Percentiles rank a stretch among this genome's conserved stretches.
Conservation (phyloP, 2,797 vertebrate species). For the Orestias chungarensis region DNA sequence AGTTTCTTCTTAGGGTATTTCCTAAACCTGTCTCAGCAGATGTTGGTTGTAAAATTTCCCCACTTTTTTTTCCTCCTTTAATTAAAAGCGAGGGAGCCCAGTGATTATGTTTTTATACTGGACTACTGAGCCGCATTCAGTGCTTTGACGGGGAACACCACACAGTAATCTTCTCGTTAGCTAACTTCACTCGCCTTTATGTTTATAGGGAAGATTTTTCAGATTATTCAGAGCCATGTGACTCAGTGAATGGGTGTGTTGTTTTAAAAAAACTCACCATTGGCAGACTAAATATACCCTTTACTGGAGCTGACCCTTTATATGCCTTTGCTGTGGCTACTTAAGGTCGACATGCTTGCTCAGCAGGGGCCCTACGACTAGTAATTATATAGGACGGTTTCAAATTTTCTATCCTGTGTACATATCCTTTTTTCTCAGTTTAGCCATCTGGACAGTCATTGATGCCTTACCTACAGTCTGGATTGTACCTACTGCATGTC, state of each 20-base stretch:
- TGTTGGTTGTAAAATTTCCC: constrained; percentile 56
- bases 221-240: constrained; percentile 65
- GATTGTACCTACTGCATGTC: constrained; percentile 7
- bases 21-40: constrained; percentile 39
- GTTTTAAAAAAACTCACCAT: constrained; percentile 76
- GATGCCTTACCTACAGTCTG: constrained; percentile 47
- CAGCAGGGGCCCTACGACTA: constrained; percentile 67
- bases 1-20: constrained; percentile 15
- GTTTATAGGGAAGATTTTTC: constrained; percentile 72
- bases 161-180: constrained; percentile 54
- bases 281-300: constrained; percentile 82
- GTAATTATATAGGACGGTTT: constrained; percentile 80
- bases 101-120: constrained; percentile 72
- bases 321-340: constrained; percentile 84
- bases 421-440: constrained; percentile 64
- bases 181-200: constrained; percentile 48
- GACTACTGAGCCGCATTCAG: constrained; percentile 50
- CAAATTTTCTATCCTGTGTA: constrained; percentile 76
- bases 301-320: constrained; percentile 82
- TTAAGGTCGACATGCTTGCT: constrained; percentile 76
- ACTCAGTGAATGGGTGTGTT: constrained; percentile 73
- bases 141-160: constrained; percentile 52
- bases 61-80: constrained; percentile 45
- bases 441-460: constrained; percentile 53
- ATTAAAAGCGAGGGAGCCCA: constrained; percentile 56